Evolutionary conservation across 2,888 invertebrate species (phyloP).

Genomic region (Aphrophora alni): DNA sequence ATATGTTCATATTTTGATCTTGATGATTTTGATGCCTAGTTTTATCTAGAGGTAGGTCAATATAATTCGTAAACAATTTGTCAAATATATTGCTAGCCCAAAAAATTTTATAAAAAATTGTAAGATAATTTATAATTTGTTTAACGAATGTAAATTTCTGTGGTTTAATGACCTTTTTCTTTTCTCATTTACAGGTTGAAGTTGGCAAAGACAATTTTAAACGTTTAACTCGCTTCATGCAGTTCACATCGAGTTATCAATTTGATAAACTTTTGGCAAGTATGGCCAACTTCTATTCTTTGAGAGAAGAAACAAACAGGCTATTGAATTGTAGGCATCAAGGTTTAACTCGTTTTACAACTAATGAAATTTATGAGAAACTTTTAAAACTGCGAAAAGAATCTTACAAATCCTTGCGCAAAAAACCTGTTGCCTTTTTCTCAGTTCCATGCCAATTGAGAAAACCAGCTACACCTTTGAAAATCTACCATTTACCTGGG

Average conservation of each 20-base stretch:
- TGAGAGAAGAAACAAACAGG: not conserved
- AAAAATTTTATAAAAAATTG: too few species aligned
- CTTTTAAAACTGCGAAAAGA: not conserved
- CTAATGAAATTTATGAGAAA: not conserved
- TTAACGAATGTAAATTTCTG: too few species aligned
- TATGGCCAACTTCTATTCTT: not conserved
- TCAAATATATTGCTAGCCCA: too few species aligned
- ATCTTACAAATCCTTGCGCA: not conserved
- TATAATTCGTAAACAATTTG: too few species aligned
- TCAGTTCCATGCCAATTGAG: not conserved
- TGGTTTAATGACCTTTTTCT: too few species aligned
- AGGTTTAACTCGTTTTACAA: not conserved
- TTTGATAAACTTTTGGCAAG: not conserved
- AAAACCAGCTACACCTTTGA: not conserved
- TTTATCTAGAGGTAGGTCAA: too few species aligned
- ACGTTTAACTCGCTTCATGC: not conserved
- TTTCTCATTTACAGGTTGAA: not conserved
- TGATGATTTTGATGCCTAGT: too few species aligned
- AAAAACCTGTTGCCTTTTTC: not conserved
- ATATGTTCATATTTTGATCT: too few species aligned
- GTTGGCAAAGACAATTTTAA: not conserved
- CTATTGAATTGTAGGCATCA: not conserved
- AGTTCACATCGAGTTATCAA: not conserved
- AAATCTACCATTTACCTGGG: not conserved
- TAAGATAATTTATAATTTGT: too few species aligned